Evolutionary conservation across 2,113 vertebrate genomes (phyloP).

Genomic region (Delphinapterus leucas): DNA sequence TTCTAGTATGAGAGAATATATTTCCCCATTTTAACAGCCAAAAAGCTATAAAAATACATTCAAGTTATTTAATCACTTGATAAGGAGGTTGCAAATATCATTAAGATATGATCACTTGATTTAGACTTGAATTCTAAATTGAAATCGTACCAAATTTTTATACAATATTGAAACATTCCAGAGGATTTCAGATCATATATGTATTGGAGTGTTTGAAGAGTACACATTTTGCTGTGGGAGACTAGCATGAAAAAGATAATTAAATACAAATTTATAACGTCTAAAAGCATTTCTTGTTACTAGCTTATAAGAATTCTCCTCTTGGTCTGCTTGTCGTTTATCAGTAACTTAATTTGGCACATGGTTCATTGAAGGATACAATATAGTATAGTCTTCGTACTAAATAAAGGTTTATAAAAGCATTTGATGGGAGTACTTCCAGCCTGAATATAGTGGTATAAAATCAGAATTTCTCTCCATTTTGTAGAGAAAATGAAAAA

Average conservation of each 20-base stretch:
- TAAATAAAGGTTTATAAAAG: neutral
- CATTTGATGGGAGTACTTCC: neutral
- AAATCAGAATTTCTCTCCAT: neutral
- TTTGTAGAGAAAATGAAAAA: neutral
- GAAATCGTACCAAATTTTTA: neutral
- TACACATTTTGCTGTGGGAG: accelerated
- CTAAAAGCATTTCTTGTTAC: neutral
- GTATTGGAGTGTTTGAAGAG: neutral
- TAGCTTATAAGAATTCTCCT: neutral
- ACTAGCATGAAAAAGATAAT: neutral
- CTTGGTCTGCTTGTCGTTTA: neutral
- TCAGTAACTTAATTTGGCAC: neutral
- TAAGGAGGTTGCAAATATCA: neutral
- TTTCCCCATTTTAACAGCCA: neutral
- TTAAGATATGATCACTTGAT: neutral
- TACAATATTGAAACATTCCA: neutral
- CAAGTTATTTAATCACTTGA: neutral
- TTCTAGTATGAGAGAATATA: neutral
- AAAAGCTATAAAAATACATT: neutral
- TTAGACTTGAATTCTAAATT: neutral
- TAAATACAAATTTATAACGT: neutral
- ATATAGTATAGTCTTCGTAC: neutral
- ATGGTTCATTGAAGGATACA: neutral
- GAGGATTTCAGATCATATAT: neutral
- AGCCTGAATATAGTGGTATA: neutral